Percentiles rank a stretch among this genome's conserved stretches.
phyloP scores from a whole-genome alignment of 2,797 vertebrate genomes.

The Urophycis tenuis region DNA sequence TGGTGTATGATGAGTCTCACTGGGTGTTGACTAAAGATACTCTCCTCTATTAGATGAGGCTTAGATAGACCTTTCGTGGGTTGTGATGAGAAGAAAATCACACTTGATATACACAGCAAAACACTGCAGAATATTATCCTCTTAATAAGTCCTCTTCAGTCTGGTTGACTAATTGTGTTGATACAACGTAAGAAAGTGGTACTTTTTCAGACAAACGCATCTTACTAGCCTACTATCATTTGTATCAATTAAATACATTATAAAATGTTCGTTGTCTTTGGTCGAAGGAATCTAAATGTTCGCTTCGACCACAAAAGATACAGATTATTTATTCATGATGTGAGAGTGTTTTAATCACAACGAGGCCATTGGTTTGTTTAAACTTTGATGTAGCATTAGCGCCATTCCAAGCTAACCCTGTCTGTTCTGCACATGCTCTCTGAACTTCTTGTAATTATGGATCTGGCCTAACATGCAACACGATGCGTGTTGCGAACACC shows the following conservation, averaged over 20 bases:
- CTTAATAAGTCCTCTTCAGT: background rate
- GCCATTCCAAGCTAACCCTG: background rate
- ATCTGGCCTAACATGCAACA: background rate
- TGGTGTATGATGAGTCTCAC: background rate
- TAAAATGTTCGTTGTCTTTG: background rate
- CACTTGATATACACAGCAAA: background rate
- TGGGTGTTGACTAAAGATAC: background rate
- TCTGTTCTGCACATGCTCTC: background rate
- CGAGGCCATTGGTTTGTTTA: background rate
- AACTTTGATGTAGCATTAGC: background rate
- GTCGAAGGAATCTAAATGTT: background rate
- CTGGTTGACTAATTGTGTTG: background rate
- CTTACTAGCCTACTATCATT: background rate
- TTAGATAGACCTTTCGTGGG: background rate
- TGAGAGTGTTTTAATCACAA: background rate
- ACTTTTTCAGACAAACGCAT: background rate
- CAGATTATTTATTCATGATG: background rate
- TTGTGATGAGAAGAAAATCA: background rate
- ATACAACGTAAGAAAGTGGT: background rate
- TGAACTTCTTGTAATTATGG: background rate
- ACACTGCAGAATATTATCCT: no score
- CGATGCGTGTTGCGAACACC: background rate
- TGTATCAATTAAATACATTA: background rate
- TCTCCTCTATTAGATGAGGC: background rate
- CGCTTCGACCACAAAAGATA: background rate